Conservation (phyloP, 2,113 vertebrate genomes). For the Rynchops niger region DNA sequence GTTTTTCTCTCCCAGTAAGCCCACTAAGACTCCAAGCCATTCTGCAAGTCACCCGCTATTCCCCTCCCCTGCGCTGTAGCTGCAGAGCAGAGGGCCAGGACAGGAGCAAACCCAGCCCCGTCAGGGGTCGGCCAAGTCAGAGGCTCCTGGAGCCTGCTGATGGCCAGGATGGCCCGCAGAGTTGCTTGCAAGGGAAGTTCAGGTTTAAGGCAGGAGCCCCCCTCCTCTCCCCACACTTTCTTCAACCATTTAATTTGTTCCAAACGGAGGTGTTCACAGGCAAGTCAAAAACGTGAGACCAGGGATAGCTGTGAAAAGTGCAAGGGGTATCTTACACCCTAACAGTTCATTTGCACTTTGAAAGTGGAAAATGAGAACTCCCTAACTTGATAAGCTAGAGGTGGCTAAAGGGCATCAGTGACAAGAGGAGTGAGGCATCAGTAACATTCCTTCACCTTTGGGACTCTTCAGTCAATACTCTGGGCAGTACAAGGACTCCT, state of each 20-base stretch:
- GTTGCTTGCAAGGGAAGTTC: constrained; percentile 13
- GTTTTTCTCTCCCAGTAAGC: constrained; percentile 44
- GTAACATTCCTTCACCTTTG: constrained; percentile 19
- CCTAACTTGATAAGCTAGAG: background rate
- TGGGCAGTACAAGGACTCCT: background rate
- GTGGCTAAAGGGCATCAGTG: background rate
- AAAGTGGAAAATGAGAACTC: background rate
- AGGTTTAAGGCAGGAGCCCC: constrained; percentile 56
- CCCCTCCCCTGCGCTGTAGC: background rate
- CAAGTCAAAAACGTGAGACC: background rate
- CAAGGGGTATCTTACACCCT: background rate
- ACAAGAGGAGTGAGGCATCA: constrained; percentile 3
- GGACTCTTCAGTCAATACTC: constrained; percentile 22
- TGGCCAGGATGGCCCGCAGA: background rate
- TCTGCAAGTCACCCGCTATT: background rate
- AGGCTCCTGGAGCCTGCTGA: background rate
- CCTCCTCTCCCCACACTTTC: background rate
- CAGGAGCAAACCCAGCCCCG: background rate
- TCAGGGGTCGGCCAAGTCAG: background rate
- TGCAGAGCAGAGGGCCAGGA: background rate
- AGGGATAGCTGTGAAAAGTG: constrained; percentile 36
- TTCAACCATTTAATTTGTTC: background rate
- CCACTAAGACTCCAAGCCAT: constrained; percentile 4
- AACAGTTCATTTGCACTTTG: background rate
- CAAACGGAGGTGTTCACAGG: background rate